Conservation (phyloP, 2,888 invertebrate species). For the Helleia helle region DNA sequence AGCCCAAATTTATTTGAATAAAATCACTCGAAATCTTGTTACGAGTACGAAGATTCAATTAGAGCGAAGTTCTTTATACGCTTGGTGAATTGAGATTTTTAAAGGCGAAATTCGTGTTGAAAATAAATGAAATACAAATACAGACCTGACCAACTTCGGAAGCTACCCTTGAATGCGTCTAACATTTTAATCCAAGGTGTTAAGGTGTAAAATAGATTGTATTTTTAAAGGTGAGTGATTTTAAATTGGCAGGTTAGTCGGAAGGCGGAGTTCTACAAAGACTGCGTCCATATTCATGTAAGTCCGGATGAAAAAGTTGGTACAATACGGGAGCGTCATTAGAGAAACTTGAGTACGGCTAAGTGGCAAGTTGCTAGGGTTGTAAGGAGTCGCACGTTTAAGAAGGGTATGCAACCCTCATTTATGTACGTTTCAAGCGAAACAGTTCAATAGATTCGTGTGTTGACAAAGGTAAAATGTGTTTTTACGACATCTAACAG, state of each 20-base stretch:
- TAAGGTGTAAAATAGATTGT: conserved; percentile 6
- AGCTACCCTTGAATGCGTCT: neutral
- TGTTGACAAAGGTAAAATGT: neutral
- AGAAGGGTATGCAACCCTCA: conserved; percentile 9
- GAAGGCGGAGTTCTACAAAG: conserved; percentile 31
- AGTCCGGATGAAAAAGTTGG: conserved; percentile 44
- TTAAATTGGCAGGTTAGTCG: conserved; percentile 21
- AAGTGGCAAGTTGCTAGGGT: conserved; percentile 41
- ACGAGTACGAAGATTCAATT: conserved; percentile 37
- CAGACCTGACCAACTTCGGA: conserved; percentile 15
- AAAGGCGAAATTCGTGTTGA: conserved; percentile 31
- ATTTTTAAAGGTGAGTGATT: conserved; percentile 4
- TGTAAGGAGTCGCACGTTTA: conserved; percentile 17
- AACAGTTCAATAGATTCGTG: conserved; percentile 3
- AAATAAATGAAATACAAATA: conserved; percentile 42
- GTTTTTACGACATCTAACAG: conserved; percentile 5
- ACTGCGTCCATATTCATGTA: conserved; percentile 42
- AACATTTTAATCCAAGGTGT: neutral
- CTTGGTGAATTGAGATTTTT: conserved; percentile 8
- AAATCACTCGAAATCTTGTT: conserved; percentile 20
- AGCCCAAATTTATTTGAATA: conserved; percentile 16
- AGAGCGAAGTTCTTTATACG: conserved; percentile 32
- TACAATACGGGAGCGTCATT: conserved; percentile 49
- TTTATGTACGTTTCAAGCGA: conserved; percentile 7
- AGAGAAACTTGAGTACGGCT: conserved; percentile 30